phyloP scores from a whole-genome alignment of 2,888 invertebrate genomes.

The Oligia latruncula region DNA sequence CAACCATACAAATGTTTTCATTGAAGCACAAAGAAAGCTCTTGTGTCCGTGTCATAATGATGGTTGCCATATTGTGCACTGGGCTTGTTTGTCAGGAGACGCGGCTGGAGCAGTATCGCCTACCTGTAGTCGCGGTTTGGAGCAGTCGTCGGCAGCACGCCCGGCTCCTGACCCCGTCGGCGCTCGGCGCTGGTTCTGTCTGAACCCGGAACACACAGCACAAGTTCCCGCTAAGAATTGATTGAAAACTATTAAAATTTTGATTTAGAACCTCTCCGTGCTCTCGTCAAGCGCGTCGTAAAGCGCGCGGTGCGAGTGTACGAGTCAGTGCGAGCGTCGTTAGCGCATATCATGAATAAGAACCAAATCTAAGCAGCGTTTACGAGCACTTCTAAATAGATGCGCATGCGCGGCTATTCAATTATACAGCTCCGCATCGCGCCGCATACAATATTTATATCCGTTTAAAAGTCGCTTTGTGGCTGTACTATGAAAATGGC shows the following conservation, averaged over 20 bases:
- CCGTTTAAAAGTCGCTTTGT: conserved; percentile 56
- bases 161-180: background rate
- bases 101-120: background rate
- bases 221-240: conserved; percentile 42
- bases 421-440: conserved; percentile 59
- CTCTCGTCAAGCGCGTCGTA: conserved; percentile 38
- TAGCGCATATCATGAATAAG: conserved; percentile 66
- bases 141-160: background rate
- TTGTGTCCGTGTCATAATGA: background rate
- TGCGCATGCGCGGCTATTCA: conserved; percentile 64
- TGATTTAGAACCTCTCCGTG: conserved; percentile 52
- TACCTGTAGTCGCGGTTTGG: background rate
- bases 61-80: background rate
- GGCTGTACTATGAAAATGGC: conserved; percentile 53
- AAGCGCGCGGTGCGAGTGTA: conserved; percentile 14
- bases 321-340: conserved; percentile 48
- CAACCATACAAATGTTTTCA: conserved; percentile 20
- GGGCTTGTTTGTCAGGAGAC: background rate
- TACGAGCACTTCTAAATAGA: conserved; percentile 61
- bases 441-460: conserved; percentile 65
- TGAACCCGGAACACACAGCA: conserved; percentile 44
- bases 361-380: conserved; percentile 57
- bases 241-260: conserved; percentile 51
- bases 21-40: conserved; percentile 12
- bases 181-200: background rate